phyloP scores from a whole-genome alignment of 2,797 vertebrate genomes.

The Characodon lateralis region DNA sequence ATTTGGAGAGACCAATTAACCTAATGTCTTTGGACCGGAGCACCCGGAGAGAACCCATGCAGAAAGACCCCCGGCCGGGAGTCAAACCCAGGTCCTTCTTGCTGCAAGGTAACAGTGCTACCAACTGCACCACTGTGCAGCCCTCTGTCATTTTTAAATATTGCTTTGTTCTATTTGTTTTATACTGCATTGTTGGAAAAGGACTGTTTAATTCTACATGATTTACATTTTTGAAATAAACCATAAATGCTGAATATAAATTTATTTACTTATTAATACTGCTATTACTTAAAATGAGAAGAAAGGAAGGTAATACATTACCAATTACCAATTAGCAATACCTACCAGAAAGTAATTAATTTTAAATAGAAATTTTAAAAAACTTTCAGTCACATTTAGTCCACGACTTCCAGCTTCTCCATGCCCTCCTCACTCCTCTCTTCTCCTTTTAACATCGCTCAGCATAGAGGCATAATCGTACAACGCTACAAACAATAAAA shows the following conservation, averaged over 20 bases:
- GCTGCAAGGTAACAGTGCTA: too few species aligned
- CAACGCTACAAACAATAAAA: conserved; percentile 48
- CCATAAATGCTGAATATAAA: background rate
- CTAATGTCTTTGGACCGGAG: too few species aligned
- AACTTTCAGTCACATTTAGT: background rate
- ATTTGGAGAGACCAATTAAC: too few species aligned
- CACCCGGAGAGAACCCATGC: too few species aligned
- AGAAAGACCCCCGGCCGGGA: too few species aligned
- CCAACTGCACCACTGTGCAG: too few species aligned
- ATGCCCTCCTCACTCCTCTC: conserved; percentile 36
- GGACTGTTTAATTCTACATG: background rate
- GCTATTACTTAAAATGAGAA: background rate
- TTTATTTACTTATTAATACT: background rate
- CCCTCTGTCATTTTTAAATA: background rate
- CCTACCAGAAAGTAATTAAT: background rate
- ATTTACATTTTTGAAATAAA: background rate
- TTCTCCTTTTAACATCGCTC: conserved; percentile 22
- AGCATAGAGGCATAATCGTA: conserved; percentile 47
- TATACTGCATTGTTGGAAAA: background rate
- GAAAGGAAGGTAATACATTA: background rate
- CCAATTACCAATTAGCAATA: too few species aligned
- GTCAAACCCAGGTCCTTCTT: too few species aligned
- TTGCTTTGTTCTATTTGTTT: background rate
- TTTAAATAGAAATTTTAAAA: background rate
- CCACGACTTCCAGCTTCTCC: background rate